Evolutionary conservation across 2,797 vertebrate species (phyloP).

Genomic region (Saxicola maurus): DNA sequence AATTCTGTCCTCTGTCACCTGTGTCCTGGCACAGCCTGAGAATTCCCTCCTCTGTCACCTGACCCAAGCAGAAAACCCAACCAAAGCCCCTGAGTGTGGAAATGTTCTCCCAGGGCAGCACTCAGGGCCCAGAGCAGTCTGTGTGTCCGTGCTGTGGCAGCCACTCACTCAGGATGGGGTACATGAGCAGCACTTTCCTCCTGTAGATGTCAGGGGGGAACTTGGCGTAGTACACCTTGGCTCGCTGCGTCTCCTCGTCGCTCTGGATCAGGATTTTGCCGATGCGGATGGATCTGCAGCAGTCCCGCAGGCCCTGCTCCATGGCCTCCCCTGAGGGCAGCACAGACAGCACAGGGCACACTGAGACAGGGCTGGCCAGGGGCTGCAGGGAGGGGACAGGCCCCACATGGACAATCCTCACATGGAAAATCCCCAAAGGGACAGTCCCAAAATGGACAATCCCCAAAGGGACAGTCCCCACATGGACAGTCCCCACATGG

Average conservation of each 20-base stretch:
- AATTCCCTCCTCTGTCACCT: not conserved
- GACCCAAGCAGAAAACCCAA: not conserved
- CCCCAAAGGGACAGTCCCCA: too few species aligned
- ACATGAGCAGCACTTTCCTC: slow-evolving; percentile 96
- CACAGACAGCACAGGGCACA: not conserved
- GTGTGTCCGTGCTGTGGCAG: fast-evolving
- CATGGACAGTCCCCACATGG: too few species aligned
- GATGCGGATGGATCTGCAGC: slow-evolving; percentile 91
- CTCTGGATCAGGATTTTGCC: slow-evolving; percentile 98
- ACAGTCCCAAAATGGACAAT: too few species aligned
- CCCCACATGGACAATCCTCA: too few species aligned
- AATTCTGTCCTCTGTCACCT: too few species aligned
- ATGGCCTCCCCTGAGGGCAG: slow-evolving; percentile 76
- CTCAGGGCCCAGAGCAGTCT: fast-evolving
- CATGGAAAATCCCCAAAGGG: not conserved
- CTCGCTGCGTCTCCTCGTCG: slow-evolving; percentile 94
- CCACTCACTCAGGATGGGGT: slow-evolving; percentile 94
- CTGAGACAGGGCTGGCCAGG: not conserved
- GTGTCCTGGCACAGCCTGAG: too few species aligned
- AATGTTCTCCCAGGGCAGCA: too few species aligned
- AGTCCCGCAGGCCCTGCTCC: slow-evolving; percentile 78
- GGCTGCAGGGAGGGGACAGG: not conserved
- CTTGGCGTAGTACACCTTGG: slow-evolving; percentile 95
- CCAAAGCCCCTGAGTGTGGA: not conserved
- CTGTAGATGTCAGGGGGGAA: slow-evolving; percentile 95